A percentile compares a stretch with the other conserved stretches of the same genome.
Evolutionary conservation across 2,113 vertebrate species (phyloP).

Genomic region (Murina feae): DNA sequence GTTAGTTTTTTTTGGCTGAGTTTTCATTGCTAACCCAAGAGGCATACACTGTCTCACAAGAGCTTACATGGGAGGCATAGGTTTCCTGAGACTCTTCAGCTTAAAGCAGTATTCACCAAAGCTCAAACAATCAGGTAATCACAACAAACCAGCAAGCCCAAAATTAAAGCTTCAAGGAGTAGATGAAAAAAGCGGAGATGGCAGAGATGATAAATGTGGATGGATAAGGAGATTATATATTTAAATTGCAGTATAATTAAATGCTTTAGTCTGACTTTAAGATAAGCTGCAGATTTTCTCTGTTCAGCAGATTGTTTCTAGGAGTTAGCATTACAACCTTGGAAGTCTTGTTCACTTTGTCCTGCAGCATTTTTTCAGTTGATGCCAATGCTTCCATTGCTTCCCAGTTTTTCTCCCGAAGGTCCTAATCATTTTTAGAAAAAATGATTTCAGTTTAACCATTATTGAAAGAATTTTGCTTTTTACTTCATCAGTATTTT

Average conservation of each 20-base stretch:
- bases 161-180: constrained; percentile 63
- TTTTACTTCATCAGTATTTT: constrained; percentile 78
- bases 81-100: constrained; percentile 51
- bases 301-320: constrained; percentile 85
- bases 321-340: constrained; percentile 95
- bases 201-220: constrained; percentile 73
- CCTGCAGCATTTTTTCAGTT: constrained; percentile 99
- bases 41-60: not conserved
- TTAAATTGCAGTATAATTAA: constrained; percentile 84
- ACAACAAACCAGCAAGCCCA: constrained; percentile 69
- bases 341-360: constrained; percentile 97
- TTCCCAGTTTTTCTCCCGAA: constrained; percentile 99
- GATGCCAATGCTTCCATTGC: constrained; percentile 99
- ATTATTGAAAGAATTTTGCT: constrained; percentile 79
- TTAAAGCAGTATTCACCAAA: constrained; percentile 49
- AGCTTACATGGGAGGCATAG: not conserved
- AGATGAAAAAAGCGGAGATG: constrained; percentile 76
- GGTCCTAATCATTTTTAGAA: constrained; percentile 99
- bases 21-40: not conserved
- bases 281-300: constrained; percentile 88
- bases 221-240: constrained; percentile 70
- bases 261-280: constrained; percentile 75
- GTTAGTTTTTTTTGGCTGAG: not conserved
- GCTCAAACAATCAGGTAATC: constrained; percentile 74
- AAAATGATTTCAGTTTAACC: constrained; percentile 97